Conservation (phyloP, 2,888 invertebrate species). For the Drosophila koepferae region DNA sequence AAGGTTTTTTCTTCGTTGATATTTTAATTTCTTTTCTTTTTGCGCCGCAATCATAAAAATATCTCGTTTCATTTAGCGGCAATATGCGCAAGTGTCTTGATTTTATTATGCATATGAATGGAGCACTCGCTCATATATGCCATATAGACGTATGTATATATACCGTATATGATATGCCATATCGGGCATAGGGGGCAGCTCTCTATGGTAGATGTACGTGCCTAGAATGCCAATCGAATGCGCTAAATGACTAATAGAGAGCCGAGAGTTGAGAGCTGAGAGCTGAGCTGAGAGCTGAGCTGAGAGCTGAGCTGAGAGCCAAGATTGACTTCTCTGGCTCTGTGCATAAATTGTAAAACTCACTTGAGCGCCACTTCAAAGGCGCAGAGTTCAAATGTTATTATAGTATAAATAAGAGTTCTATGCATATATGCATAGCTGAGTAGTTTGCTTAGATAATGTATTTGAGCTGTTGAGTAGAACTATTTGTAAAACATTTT, state of each 20-base stretch:
- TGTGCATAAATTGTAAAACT: slow-evolving; percentile 17
- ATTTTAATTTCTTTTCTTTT: neutral
- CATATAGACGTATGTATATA: slow-evolving; percentile 12
- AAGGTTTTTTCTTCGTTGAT: slow-evolving; percentile 26
- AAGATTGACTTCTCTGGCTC: slow-evolving; percentile 11
- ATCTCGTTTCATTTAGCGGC: slow-evolving; percentile 28
- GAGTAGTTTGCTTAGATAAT: slow-evolving; percentile 16
- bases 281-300: neutral
- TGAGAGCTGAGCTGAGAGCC: neutral
- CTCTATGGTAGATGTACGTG: slow-evolving; percentile 26
- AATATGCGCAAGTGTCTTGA: slow-evolving; percentile 22
- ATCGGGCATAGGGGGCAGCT: slow-evolving; percentile 27
- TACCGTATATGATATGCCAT: slow-evolving; percentile 12
- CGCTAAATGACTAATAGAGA: slow-evolving; percentile 37
- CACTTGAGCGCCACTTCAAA: slow-evolving; percentile 15
- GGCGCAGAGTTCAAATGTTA: slow-evolving; percentile 14
- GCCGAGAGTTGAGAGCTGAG: neutral
- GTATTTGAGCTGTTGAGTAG: neutral
- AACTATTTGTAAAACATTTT: slow-evolving; percentile 1
- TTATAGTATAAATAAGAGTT: slow-evolving; percentile 1
- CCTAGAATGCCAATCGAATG: slow-evolving; percentile 36
- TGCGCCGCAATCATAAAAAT: slow-evolving; percentile 33
- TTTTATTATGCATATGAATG: slow-evolving; percentile 58
- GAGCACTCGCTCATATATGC: slow-evolving; percentile 30
- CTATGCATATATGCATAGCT: slow-evolving; percentile 14